phyloP scores from a whole-genome alignment of 2,888 invertebrate genomes.

The Chouioia cunea region DNA sequence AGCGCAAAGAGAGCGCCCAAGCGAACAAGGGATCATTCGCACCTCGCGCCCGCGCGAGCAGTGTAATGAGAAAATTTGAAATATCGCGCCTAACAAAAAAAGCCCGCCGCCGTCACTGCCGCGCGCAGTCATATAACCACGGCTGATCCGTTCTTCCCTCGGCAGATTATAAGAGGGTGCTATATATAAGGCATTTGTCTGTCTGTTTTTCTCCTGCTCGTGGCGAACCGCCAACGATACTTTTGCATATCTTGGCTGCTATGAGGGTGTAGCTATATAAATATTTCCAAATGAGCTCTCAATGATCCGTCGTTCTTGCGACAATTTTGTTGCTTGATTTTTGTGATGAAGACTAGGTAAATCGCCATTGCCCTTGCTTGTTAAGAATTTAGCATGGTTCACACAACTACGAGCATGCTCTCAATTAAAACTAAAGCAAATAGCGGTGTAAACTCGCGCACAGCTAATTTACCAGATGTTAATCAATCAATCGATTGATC shows the following conservation, averaged over 20 bases:
- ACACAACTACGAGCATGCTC: not conserved
- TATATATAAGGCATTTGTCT: conserved; percentile 51
- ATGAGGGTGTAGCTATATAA: conserved; percentile 42
- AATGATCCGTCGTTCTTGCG: conserved; percentile 37
- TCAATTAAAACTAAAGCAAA: conserved; percentile 25
- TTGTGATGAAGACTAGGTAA: conserved; percentile 32
- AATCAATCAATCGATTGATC: conserved; percentile 44
- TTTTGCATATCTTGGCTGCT: conserved; percentile 42
- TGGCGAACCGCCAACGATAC: conserved; percentile 52
- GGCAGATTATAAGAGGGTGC: conserved; percentile 60
- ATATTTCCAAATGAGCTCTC: conserved; percentile 38
- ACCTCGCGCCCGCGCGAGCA: conserved; percentile 56
- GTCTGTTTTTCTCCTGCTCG: conserved; percentile 44
- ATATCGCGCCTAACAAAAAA: conserved; percentile 59
- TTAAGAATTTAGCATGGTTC: no score
- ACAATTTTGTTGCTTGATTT: conserved; percentile 29
- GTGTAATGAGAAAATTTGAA: conserved; percentile 69
- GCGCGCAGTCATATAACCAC: conserved; percentile 62
- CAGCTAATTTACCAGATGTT: conserved; percentile 27
- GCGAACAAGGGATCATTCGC: conserved; percentile 63
- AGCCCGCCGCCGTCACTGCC: conserved; percentile 48
- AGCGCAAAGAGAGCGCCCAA: conserved; percentile 37
- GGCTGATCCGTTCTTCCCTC: conserved; percentile 59
- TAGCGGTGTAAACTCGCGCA: not conserved
- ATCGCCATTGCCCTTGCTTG: no score